These are phyloP conservation scores for Gonatopus flavifemur DNA, from an alignment of 1,140 invertebrate genomes.

Conservation along the genomic window DNA sequence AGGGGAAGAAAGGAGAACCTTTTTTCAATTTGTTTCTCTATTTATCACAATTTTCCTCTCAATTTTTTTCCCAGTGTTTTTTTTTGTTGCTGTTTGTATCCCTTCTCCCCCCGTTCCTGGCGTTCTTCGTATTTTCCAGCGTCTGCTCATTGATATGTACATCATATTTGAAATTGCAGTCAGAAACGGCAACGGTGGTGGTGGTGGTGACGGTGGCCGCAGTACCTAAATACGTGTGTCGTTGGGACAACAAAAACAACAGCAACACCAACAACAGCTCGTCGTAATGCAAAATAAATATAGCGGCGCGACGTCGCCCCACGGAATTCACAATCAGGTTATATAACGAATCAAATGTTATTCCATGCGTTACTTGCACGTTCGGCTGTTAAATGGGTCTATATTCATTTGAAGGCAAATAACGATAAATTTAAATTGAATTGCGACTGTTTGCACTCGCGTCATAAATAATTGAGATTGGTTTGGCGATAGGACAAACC, in stretches of 20 bases:
- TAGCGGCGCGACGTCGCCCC: constrained; percentile 13
- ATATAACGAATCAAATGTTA: constrained; percentile 30
- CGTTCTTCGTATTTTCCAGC: not conserved
- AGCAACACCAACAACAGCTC: no score
- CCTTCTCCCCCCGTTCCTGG: not conserved
- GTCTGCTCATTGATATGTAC: constrained; percentile 13
- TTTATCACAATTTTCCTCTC: not conserved
- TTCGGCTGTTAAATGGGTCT: constrained; percentile 21
- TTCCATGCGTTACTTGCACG: constrained; percentile 13
- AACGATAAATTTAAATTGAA: constrained; percentile 33
- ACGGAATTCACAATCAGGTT: constrained; percentile 33
- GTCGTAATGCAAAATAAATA: constrained; percentile 35
- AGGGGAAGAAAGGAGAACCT: no score
- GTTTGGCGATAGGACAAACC: not conserved
- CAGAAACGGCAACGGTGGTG: constrained; percentile 9
- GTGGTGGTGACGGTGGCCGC: not conserved
- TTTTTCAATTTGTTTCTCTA: no score
- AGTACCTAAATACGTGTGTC: constrained; percentile 24
- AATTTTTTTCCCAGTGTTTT: not conserved
- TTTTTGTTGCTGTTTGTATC: not conserved
- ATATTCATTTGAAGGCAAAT: constrained; percentile 20
- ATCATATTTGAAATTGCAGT: constrained; percentile 13
- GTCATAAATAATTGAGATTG: constrained; percentile 27
- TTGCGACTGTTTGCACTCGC: constrained; percentile 24
- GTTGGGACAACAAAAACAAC: constrained; percentile 32